Percentiles rank a stretch among this genome's conserved stretches.
These are phyloP conservation scores for Huso huso DNA, from an alignment of 2,797 vertebrate species.

Conservation along the genomic window DNA sequence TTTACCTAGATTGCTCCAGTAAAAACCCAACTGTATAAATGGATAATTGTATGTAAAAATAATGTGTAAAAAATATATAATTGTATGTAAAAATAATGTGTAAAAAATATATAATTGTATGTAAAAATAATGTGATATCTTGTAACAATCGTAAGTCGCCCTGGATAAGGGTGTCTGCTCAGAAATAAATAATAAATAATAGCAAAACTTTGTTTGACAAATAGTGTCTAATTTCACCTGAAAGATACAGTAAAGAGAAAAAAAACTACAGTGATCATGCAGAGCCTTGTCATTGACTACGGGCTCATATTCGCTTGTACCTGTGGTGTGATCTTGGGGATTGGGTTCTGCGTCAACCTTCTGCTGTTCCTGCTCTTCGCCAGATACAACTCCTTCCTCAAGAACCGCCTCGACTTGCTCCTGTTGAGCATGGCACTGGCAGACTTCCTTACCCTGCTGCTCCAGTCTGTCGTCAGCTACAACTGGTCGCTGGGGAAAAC, in stretches of 20 bases:
- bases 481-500: conserved; percentile 56
- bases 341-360: conserved; percentile 59
- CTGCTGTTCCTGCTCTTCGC: conserved; percentile 63
- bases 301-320: conserved; percentile 57
- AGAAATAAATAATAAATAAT: conserved; percentile 15
- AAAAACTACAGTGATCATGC: background rate
- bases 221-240: conserved; percentile 34
- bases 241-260: too few species aligned
- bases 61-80: too few species aligned
- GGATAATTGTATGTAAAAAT: too few species aligned
- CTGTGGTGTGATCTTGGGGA: conserved; percentile 56
- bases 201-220: conserved; percentile 24
- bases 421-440: conserved; percentile 63
- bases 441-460: conserved; percentile 57
- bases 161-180: too few species aligned
- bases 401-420: conserved; percentile 60
- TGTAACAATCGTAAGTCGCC: too few species aligned
- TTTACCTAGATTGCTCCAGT: background rate
- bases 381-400: conserved; percentile 56
- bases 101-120: too few species aligned
- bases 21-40: too few species aligned
- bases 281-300: conserved; percentile 45
- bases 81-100: too few species aligned
- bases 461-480: conserved; percentile 50
- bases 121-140: too few species aligned